These are phyloP conservation scores for Poecilia picta DNA, from an alignment of 2,797 vertebrate genomes.

Conservation along the genomic window DNA sequence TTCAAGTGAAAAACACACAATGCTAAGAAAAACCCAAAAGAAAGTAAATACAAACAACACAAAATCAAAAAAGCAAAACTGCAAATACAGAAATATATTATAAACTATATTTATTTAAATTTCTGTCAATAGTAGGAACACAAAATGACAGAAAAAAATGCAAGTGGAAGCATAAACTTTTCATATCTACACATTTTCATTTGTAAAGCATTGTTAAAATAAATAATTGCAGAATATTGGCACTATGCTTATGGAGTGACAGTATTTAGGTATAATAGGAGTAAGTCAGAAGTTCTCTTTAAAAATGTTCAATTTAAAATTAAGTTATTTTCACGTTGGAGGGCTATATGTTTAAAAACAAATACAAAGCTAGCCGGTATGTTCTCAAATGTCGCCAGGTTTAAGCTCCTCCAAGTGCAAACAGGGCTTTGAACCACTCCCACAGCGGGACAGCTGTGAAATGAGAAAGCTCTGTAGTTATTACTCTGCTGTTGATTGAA, in stretches of 20 bases:
- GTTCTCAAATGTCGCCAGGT: slow-evolving; percentile 7
- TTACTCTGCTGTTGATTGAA: slow-evolving; percentile 64
- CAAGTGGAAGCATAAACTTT: not conserved
- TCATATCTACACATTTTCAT: not conserved
- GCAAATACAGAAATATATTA: not conserved
- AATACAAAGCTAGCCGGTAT: slow-evolving; percentile 4
- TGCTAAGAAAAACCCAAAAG: not conserved
- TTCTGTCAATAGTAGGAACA: not conserved
- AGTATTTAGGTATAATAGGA: not conserved
- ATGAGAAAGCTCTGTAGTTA: slow-evolving; percentile 30
- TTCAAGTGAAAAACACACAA: not conserved
- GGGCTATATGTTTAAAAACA: slow-evolving; percentile 1
- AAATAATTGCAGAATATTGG: not conserved
- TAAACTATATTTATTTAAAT: not conserved
- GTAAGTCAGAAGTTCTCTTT: not conserved
- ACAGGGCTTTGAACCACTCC: slow-evolving; percentile 61
- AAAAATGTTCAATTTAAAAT: not conserved
- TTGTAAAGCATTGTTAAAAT: not conserved
- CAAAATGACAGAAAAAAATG: not conserved
- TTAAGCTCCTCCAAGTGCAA: slow-evolving; percentile 72
- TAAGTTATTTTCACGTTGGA: not conserved
- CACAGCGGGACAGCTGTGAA: slow-evolving; percentile 66
- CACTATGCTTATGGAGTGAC: not conserved
- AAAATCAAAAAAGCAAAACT: not conserved
- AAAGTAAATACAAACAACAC: not conserved